phyloP scores from a whole-genome alignment of 2,113 vertebrate genomes.

The Chionodraco myersi region DNA sequence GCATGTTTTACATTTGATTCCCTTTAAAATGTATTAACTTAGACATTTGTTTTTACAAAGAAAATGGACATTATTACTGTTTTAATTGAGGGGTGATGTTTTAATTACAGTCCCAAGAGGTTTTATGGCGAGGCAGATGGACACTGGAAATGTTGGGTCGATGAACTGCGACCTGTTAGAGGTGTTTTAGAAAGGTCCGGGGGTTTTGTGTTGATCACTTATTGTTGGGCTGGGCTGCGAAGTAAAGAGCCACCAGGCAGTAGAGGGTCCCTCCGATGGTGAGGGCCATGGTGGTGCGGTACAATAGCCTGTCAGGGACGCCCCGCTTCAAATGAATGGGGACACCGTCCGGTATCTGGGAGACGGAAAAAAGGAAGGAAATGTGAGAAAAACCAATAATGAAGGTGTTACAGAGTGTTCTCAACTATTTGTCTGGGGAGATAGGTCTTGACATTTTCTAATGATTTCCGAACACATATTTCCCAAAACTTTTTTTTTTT shows the following conservation, averaged over 20 bases:
- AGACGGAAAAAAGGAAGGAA: background rate
- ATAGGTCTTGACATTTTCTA: background rate
- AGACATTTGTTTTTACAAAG: slow-evolving; percentile 58
- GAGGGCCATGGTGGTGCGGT: slow-evolving; percentile 97
- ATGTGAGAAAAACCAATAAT: background rate
- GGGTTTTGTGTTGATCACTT: slow-evolving; percentile 49
- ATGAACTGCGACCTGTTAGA: background rate
- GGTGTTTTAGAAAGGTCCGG: slow-evolving; percentile 5
- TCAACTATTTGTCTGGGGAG: background rate
- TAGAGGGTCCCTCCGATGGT: slow-evolving; percentile 93
- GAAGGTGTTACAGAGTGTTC: background rate
- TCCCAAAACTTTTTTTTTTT: background rate
- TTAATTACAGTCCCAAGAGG: slow-evolving; percentile 50
- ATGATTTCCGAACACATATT: background rate
- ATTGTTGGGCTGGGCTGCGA: slow-evolving; percentile 87
- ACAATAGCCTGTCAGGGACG: slow-evolving; percentile 90
- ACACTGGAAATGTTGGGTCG: slow-evolving; percentile 17
- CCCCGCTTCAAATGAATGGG: slow-evolving; percentile 93
- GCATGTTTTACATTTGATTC: slow-evolving; percentile 25
- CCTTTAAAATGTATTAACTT: slow-evolving; percentile 71
- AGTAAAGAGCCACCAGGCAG: slow-evolving; percentile 92
- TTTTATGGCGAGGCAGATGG: slow-evolving; percentile 17
- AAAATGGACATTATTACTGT: slow-evolving; percentile 34
- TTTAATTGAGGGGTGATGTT: slow-evolving; percentile 17
- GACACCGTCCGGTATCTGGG: slow-evolving; percentile 87